These are phyloP conservation scores for Lampropteryx suffumata DNA, from an alignment of 2,888 invertebrate genomes.

Conservation along the genomic window DNA sequence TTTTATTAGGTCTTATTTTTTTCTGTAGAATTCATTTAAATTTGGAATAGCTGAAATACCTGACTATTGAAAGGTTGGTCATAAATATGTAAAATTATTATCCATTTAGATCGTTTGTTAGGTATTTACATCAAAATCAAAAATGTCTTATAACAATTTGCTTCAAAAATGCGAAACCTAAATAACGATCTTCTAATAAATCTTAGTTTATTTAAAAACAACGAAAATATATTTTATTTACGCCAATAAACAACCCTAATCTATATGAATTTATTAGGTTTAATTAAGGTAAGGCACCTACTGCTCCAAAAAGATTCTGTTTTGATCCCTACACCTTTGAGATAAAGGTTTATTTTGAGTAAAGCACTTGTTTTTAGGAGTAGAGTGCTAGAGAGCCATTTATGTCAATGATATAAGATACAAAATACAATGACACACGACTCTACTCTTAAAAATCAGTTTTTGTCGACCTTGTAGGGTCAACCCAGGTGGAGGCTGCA, in stretches of 20 bases:
- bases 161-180: slow-evolving; percentile 8
- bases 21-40: too few relatives aligned
- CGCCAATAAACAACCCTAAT: slow-evolving; percentile 14
- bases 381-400: too few relatives aligned
- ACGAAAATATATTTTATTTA: slow-evolving; percentile 7
- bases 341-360: slow-evolving; percentile 14
- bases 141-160: background rate
- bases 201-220: background rate
- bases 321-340: slow-evolving; percentile 4
- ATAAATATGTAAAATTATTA: too few relatives aligned
- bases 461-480: slow-evolving; percentile 30
- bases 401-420: too few relatives aligned
- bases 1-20: too few relatives aligned
- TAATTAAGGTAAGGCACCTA: background rate
- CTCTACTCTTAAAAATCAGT: too few relatives aligned
- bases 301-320: background rate
- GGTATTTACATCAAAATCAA: too few relatives aligned
- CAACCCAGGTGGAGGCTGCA: slow-evolving; percentile 40
- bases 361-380: too few relatives aligned
- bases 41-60: too few relatives aligned
- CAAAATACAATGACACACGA: too few relatives aligned
- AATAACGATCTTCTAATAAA: slow-evolving; percentile 2
- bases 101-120: too few relatives aligned
- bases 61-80: too few relatives aligned
- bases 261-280: slow-evolving; percentile 17